phyloP scores from a whole-genome alignment of 2,797 vertebrate species.

The Steatocranus sp. region DNA sequence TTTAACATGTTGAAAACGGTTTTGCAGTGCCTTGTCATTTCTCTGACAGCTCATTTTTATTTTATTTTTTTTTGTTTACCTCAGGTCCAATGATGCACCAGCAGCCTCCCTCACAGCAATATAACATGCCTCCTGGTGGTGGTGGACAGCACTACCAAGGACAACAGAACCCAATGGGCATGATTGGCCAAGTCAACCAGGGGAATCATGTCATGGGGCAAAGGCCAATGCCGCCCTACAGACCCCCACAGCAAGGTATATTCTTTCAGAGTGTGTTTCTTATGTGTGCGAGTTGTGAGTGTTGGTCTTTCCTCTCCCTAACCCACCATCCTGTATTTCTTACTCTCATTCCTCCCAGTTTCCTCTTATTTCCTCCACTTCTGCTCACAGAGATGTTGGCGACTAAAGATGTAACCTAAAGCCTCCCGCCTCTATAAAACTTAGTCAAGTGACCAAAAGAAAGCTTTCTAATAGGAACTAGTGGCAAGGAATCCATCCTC shows the following conservation, averaged over 20 bases:
- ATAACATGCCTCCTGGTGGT: conserved; percentile 92
- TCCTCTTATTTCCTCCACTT: conserved; percentile 41
- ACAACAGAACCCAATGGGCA: conserved; percentile 94
- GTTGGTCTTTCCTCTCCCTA: conserved; percentile 52
- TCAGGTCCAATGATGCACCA: conserved; percentile 98
- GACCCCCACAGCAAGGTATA: conserved; percentile 97
- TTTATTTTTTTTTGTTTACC: neutral
- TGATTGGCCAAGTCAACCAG: conserved; percentile 96
- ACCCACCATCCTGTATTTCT: conserved; percentile 53
- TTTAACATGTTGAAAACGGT: neutral
- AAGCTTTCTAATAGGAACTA: conserved; percentile 44
- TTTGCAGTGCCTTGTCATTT: neutral
- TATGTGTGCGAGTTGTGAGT: conserved; percentile 49
- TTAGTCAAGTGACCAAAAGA: conserved; percentile 32
- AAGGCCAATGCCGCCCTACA: conserved; percentile 97
- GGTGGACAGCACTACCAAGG: conserved; percentile 95
- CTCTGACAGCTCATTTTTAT: neutral
- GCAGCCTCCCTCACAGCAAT: conserved; percentile 94
- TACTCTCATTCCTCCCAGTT: conserved; percentile 42
- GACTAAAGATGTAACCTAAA: conserved; percentile 40
- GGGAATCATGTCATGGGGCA: conserved; percentile 97
- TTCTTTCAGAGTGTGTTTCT: conserved; percentile 29
- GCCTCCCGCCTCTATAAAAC: conserved; percentile 21
- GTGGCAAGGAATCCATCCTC: conserved; percentile 54
- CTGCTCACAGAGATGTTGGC: conserved; percentile 51